Conservation (phyloP, 2,113 vertebrate genomes). For the Myanophis thanlyinensis region DNA sequence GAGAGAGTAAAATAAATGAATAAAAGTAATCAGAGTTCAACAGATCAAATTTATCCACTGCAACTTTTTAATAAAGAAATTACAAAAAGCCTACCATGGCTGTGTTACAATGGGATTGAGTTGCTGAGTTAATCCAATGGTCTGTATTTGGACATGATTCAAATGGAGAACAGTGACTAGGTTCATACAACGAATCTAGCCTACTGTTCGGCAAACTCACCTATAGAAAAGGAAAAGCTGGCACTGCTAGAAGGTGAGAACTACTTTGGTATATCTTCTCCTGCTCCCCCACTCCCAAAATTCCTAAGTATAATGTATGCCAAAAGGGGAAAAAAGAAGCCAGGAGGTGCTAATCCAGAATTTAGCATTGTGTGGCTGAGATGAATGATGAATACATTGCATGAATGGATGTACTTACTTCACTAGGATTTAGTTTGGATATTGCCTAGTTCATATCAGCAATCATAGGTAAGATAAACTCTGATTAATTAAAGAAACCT, state of each 20-base stretch:
- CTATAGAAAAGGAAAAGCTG: background rate
- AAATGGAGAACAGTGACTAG: background rate
- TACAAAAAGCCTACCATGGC: background rate
- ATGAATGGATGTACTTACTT: background rate
- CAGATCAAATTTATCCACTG: background rate
- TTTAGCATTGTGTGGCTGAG: background rate
- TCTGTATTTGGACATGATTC: background rate
- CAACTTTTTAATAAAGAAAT: background rate
- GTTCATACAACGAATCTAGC: background rate
- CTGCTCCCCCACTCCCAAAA: background rate
- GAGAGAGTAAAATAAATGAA: background rate
- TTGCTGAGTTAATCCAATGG: background rate
- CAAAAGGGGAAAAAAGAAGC: background rate
- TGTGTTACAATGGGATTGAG: background rate
- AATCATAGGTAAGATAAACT: background rate
- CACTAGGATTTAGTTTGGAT: background rate
- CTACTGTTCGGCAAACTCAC: background rate
- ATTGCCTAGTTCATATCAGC: background rate
- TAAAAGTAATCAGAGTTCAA: background rate
- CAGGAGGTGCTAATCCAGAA: background rate
- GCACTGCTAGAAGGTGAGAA: background rate
- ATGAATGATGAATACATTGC: background rate
- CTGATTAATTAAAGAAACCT: background rate
- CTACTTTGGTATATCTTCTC: background rate
- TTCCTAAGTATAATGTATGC: background rate